These are phyloP conservation scores for Chloroclysta siterata DNA, from an alignment of 2,888 invertebrate genomes.

Conservation along the genomic window DNA sequence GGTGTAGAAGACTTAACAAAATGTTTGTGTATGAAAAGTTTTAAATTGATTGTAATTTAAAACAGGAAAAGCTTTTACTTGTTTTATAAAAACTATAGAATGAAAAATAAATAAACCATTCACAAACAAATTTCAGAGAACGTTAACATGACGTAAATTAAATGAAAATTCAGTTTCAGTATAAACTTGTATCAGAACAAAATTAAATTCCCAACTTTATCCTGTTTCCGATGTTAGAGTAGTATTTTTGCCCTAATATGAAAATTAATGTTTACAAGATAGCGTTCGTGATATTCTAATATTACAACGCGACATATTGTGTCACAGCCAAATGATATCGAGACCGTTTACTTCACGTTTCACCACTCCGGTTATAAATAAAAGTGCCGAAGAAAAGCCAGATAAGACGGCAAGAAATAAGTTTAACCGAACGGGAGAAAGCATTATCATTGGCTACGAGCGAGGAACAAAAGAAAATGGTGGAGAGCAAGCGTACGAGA, in stretches of 20 bases:
- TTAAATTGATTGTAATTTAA: neutral
- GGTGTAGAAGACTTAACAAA: no score
- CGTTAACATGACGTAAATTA: neutral
- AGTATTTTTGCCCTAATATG: slow-evolving; percentile 14
- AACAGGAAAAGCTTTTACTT: neutral
- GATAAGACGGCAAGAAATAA: slow-evolving; percentile 83
- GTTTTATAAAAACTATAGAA: neutral
- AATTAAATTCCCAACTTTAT: neutral
- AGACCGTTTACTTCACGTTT: slow-evolving; percentile 76
- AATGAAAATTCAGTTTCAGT: neutral
- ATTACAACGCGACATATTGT: slow-evolving; percentile 56
- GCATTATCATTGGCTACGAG: slow-evolving; percentile 84
- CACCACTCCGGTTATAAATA: slow-evolving; percentile 80
- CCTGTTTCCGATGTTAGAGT: neutral
- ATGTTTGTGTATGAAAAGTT: no score
- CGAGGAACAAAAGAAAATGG: slow-evolving; percentile 84
- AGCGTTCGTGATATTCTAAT: slow-evolving; percentile 44
- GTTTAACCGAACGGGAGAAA: slow-evolving; percentile 83
- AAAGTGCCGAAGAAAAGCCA: slow-evolving; percentile 79
- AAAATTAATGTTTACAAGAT: slow-evolving; percentile 19
- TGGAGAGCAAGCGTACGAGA: slow-evolving; percentile 83
- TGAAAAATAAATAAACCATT: neutral
- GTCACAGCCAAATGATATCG: slow-evolving; percentile 65
- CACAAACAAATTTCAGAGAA: neutral
- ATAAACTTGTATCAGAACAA: neutral